These are phyloP conservation scores for Luehdorfia chinensis DNA, from an alignment of 1,140 invertebrate species.

Conservation along the genomic window DNA sequence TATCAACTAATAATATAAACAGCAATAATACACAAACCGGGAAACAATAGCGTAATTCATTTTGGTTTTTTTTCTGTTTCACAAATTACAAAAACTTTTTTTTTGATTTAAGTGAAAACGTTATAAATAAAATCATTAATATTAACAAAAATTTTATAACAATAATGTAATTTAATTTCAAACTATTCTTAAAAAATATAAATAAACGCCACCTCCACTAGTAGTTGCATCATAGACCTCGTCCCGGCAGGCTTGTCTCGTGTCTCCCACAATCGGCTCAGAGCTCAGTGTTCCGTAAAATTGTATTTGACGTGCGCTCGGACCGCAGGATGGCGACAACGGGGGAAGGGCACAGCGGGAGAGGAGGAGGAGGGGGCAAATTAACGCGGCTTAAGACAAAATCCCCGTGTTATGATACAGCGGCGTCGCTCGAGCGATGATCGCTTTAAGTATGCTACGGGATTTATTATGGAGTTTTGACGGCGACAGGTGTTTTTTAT, in stretches of 20 bases:
- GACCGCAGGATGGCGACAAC: slow-evolving; percentile 16
- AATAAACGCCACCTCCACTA: slow-evolving; percentile 37
- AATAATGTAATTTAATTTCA: too few relatives aligned
- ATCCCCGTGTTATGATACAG: slow-evolving; percentile 65
- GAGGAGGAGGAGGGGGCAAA: slow-evolving; percentile 30
- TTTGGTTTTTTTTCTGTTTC: too few relatives aligned
- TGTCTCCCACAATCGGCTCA: slow-evolving; percentile 69
- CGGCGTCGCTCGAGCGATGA: slow-evolving; percentile 36
- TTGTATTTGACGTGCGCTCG: slow-evolving; percentile 63
- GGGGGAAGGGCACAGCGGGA: neutral
- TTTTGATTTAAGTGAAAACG: too few relatives aligned
- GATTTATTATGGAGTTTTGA: slow-evolving; percentile 29
- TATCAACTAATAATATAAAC: too few relatives aligned
- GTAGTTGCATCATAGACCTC: slow-evolving; percentile 8
- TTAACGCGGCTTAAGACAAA: slow-evolving; percentile 69
- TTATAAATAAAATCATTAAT: too few relatives aligned
- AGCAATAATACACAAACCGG: too few relatives aligned
- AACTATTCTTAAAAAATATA: too few relatives aligned
- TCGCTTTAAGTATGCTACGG: slow-evolving; percentile 50
- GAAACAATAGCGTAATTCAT: too few relatives aligned
- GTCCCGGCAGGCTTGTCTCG: slow-evolving; percentile 51
- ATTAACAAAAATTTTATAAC: too few relatives aligned
- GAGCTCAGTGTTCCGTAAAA: slow-evolving; percentile 56
- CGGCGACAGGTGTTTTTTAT: slow-evolving; percentile 36
- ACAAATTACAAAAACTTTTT: too few relatives aligned